Evolutionary conservation across 35 echinoderm and acorn worm species (phyloP), one percentile per base, ranked within the genome.

Genomic region (Chiridota heheva): DNA sequence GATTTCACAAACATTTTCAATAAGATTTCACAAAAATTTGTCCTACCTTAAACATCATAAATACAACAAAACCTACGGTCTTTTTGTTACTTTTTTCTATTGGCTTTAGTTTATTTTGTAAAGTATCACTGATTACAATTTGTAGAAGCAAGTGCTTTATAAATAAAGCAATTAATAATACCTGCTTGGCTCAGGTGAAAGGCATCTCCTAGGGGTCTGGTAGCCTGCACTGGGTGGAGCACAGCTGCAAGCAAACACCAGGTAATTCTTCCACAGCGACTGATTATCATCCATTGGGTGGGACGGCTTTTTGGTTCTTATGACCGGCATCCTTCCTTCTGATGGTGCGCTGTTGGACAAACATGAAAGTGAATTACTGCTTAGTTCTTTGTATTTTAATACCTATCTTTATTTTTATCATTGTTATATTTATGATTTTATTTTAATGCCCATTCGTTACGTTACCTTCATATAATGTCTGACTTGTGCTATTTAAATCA

Each of bases 241-340:
- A 89, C 89, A 91, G 85, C 89, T 98, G 42, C 95, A 98, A 2
- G 89, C 89, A 80, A 91, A 90, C 29, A 98, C 95, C 58, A 98
- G 57, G 72, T 98, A 98, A 58, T 91, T 98, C 89, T 86, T 88
- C 94, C 88, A 91, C 31, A 98, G 75, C 28, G 83, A 73, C 33
- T 87, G 70, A 66, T 98, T 91, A 33, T 83, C 95, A 84, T 98
- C 95, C 89, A 91, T 91, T 7, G 89, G 90, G 58, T 91, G 83
- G 24, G 89, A 60, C 15, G 47, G n/a, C 81, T 98, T 98, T 82
- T 88, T 91, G 29, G 89, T 65, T 29, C 95, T 72, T 38, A 98
- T 91, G 56, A 60, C 51, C 2, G 95, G 86, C 63, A 86, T 91
- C 65, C 92, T 81, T 2, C 92, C 88, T 53, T 96, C 92, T 8